Evolutionary conservation across 2,888 invertebrate species (phyloP).

Genomic region (Cephus nigrinus): DNA sequence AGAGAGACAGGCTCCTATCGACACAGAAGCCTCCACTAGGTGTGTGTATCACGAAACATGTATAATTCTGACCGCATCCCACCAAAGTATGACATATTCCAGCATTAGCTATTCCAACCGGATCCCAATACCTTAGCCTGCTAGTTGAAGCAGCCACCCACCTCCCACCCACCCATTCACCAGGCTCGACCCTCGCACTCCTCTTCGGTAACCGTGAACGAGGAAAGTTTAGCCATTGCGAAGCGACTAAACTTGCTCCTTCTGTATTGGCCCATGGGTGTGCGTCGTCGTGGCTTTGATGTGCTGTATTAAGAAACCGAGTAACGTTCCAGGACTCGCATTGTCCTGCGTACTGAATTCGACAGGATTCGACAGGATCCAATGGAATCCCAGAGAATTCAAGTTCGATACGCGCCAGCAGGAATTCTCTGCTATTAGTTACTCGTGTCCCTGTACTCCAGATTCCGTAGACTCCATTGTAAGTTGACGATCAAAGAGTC

Average conservation of each 20-base stretch:
- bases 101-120: conserved; percentile 49
- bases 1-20: no score
- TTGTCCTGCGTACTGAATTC: no score
- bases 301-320: not conserved
- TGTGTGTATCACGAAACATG: conserved; percentile 33
- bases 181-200: conserved; percentile 23
- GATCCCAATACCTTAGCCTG: conserved; percentile 41
- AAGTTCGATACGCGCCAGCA: no score
- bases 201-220: conserved; percentile 41
- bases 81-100: conserved; percentile 55
- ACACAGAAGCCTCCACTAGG: no score
- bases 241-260: conserved; percentile 30
- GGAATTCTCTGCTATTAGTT: no score
- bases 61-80: conserved; percentile 55
- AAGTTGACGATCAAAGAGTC: no score
- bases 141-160: not conserved
- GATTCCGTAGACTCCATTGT: no score
- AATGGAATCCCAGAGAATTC: no score
- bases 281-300: not conserved
- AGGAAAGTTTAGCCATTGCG: conserved; percentile 44
- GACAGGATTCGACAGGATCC: no score
- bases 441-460: no score
- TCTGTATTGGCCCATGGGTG: not conserved
- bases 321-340: not conserved
- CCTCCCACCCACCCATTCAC: not conserved